Percentiles rank a stretch among this genome's conserved stretches.
phyloP scores from a whole-genome alignment of 2,113 vertebrate genomes.

The Pluvialis apricaria region DNA sequence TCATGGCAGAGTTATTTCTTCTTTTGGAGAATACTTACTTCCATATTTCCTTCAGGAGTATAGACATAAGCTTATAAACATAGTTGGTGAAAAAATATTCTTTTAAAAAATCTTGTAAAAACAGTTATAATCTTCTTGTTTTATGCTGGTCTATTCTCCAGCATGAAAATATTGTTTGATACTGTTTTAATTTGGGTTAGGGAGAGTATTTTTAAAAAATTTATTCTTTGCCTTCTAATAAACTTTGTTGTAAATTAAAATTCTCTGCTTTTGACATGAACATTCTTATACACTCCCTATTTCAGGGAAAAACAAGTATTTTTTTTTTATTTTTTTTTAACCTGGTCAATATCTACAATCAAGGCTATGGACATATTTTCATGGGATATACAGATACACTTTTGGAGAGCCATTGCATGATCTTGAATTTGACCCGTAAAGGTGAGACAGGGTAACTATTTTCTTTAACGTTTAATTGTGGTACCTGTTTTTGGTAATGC shows the following conservation, averaged over 20 bases:
- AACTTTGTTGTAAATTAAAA: neutral
- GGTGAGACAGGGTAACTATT: neutral
- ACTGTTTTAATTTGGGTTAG: neutral
- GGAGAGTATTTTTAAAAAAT: neutral
- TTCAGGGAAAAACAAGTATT: neutral
- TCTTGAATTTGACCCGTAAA: neutral
- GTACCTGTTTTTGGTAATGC: neutral
- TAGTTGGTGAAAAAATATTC: neutral
- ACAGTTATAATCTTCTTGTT: neutral
- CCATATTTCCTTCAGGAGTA: neutral
- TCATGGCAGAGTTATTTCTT: neutral
- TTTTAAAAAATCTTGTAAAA: neutral
- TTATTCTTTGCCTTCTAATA: neutral
- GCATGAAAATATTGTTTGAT: neutral
- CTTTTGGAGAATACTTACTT: neutral
- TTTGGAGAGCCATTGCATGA: neutral
- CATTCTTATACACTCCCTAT: neutral
- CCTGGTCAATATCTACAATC: neutral
- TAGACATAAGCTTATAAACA: neutral
- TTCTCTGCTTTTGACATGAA: neutral
- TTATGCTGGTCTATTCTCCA: accelerated
- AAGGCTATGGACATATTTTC: neutral
- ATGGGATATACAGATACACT: neutral
- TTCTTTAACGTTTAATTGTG: neutral
- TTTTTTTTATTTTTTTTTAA: neutral